These are phyloP conservation scores for Neuroscelio doddi DNA, from an alignment of 2,888 invertebrate species.

Conservation along the genomic window DNA sequence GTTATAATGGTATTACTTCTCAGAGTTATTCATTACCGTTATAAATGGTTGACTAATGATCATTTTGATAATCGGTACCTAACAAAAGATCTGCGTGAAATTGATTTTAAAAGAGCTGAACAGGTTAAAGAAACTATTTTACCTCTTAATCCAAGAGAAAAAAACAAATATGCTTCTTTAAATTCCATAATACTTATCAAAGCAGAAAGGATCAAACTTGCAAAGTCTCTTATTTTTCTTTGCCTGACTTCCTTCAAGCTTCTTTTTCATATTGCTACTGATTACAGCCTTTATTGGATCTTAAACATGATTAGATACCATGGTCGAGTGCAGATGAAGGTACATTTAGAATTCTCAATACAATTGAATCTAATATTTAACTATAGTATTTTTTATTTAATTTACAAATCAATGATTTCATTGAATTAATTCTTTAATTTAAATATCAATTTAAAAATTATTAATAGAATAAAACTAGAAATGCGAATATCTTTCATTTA, in stretches of 20 bases:
- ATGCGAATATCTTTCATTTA: neutral
- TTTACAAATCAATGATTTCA: neutral
- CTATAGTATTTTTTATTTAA: neutral
- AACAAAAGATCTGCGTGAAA: conserved; percentile 77
- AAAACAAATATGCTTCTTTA: conserved; percentile 75
- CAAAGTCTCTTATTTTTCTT: conserved; percentile 76
- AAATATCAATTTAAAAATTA: too few species aligned
- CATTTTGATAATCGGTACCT: conserved; percentile 83
- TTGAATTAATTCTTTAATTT: neutral
- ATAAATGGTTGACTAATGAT: conserved; percentile 80
- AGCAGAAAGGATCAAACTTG: conserved; percentile 76
- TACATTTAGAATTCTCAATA: neutral
- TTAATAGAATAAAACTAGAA: neutral
- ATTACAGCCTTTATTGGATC: conserved; percentile 88
- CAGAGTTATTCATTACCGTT: conserved; percentile 81
- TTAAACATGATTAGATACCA: conserved; percentile 74
- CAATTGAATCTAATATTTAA: neutral
- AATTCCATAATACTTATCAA: conserved; percentile 76
- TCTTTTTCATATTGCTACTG: conserved; percentile 81
- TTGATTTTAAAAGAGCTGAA: conserved; percentile 77
- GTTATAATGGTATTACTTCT: conserved; percentile 5
- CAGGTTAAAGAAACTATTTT: conserved; percentile 78
- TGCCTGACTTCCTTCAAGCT: conserved; percentile 81
- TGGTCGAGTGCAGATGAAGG: conserved; percentile 73
- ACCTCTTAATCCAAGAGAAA: conserved; percentile 80